phyloP scores from a whole-genome alignment of 2,888 invertebrate genomes.

The Teleogryllus oceanicus region DNA sequence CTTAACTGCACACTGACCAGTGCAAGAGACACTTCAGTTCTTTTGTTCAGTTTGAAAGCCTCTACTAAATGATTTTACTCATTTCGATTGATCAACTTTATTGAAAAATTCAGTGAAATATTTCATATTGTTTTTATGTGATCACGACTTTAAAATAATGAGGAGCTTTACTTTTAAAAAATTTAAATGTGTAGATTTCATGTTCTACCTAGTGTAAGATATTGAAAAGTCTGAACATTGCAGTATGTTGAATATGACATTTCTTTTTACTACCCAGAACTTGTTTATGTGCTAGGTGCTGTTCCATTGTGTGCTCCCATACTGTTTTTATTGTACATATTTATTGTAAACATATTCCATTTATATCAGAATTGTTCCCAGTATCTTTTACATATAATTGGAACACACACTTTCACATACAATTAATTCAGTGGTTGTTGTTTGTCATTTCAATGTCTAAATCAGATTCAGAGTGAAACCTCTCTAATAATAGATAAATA shows the following conservation, averaged over 20 bases:
- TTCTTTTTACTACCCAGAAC: not conserved
- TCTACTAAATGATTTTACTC: not conserved
- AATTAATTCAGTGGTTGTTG: conserved; percentile 7
- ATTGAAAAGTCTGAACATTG: conserved; percentile 6
- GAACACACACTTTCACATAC: not conserved
- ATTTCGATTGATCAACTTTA: not conserved
- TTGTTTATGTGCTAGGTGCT: not conserved
- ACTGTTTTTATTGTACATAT: conserved; percentile 5
- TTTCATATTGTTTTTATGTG: not conserved
- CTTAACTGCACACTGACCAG: not conserved
- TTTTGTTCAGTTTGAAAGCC: not conserved
- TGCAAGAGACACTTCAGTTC: not conserved
- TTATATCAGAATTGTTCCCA: not conserved
- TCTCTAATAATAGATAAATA: not conserved
- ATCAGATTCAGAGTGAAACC: conserved; percentile 6
- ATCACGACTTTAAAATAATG: not conserved
- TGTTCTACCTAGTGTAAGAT: not conserved
- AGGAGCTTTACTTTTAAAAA: not conserved
- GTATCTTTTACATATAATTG: not conserved
- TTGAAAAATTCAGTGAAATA: not conserved
- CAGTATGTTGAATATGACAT: conserved; percentile 18
- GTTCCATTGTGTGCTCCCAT: conserved; percentile 1
- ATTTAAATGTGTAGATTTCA: not conserved
- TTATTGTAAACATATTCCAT: conserved; percentile 2
- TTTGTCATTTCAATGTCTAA: conserved; percentile 18